These are phyloP conservation scores for Ginglymostoma cirratum DNA, from an alignment of 2,113 vertebrate genomes.

Conservation along the genomic window DNA sequence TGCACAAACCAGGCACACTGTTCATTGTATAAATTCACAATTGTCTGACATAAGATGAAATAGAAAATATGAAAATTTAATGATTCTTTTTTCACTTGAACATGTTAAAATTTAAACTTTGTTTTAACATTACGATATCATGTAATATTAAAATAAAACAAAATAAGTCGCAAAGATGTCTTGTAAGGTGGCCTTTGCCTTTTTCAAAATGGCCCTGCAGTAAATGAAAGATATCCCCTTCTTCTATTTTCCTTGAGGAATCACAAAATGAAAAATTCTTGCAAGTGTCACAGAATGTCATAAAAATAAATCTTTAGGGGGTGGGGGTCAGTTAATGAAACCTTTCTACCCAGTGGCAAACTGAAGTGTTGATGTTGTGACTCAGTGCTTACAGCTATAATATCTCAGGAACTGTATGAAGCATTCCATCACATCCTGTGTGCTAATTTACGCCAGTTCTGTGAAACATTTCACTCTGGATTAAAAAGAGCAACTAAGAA, in stretches of 20 bases:
- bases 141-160: constrained; percentile 47
- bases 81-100: background rate
- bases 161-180: constrained; percentile 42
- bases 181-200: constrained; percentile 44
- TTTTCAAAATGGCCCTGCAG: constrained; percentile 43
- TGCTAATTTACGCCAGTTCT: constrained; percentile 43
- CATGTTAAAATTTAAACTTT: background rate
- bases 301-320: constrained; percentile 52
- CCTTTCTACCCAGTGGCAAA: constrained; percentile 50
- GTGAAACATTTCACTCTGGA: constrained; percentile 39
- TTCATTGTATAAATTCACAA: background rate
- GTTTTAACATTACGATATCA: background rate
- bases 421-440: constrained; percentile 44
- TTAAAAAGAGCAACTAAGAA: constrained; percentile 42
- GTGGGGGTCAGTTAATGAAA: constrained; percentile 55
- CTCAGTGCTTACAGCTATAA: constrained; percentile 47
- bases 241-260: constrained; percentile 51
- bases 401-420: constrained; percentile 45
- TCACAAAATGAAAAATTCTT: constrained; percentile 53
- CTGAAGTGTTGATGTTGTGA: constrained; percentile 42
- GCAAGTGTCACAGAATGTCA: constrained; percentile 52
- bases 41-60: background rate
- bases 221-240: constrained; percentile 47
- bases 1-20: background rate
- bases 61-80: constrained; percentile 26